Evolutionary conservation across 2,113 vertebrate genomes (phyloP).

Genomic region (Xenopus laevis): DNA sequence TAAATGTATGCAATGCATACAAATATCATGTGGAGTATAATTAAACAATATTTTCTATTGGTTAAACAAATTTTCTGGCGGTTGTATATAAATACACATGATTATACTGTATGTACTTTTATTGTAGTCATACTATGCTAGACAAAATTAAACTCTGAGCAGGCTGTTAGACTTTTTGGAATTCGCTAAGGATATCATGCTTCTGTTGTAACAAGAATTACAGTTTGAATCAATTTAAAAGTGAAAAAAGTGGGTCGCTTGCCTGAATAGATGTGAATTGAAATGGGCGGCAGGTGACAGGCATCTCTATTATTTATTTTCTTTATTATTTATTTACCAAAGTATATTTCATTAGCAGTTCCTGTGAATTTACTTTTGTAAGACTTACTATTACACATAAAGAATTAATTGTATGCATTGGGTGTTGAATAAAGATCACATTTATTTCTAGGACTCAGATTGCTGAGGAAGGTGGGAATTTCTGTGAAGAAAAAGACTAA

Average conservation of each 20-base stretch:
- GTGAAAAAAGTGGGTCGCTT: background rate
- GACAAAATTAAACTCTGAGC: too few relatives aligned
- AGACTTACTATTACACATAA: background rate
- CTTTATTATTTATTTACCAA: constrained; percentile 1
- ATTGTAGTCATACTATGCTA: too few relatives aligned
- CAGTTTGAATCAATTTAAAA: background rate
- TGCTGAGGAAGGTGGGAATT: background rate
- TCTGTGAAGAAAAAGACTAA: background rate
- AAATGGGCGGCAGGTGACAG: constrained; percentile 1
- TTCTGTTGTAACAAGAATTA: background rate
- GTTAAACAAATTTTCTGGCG: too few relatives aligned
- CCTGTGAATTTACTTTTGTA: background rate
- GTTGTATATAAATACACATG: too few relatives aligned
- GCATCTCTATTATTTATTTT: background rate
- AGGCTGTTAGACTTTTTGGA: background rate
- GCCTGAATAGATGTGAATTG: background rate
- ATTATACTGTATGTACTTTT: too few relatives aligned
- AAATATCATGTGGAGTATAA: too few relatives aligned
- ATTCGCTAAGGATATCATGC: background rate
- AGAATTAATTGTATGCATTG: background rate
- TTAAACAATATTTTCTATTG: too few relatives aligned
- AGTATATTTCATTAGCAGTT: background rate
- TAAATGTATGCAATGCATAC: too few relatives aligned
- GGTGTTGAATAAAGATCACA: background rate
- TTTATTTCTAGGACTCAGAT: background rate